Base-by-base conservation (phyloP, 2,797 vertebrate species). In the Coregonus suidteri region DNA sequence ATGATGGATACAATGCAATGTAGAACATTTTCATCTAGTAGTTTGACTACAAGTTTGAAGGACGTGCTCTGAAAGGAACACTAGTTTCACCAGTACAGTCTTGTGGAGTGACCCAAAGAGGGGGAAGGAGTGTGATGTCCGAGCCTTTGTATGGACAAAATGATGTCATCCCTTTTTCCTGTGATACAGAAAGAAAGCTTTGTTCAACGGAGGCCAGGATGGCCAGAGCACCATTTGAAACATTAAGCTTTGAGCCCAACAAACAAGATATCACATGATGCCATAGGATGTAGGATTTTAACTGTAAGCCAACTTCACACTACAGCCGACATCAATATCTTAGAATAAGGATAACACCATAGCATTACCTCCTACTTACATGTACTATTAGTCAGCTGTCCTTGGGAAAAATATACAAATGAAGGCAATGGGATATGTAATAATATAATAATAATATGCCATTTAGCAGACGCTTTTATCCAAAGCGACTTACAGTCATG, bases 111-210 rank as follows among this genome's bases (percentile, higher is more conserved):
- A 74, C 14, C 35, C 31, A 9, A 74, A 74, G 34, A 68, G 79
- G 64, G 83, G 83, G 83, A 89, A 83, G 85, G 84, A 87, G 86
- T 71, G 87, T 88, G 90, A 83, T 88, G 86, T 89, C 86, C 79
- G 82, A 86, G 75, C 75, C 88, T 93, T 91, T 91, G 85, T 90
- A 83, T 88, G 87, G 85, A 88, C 87, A 87, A 75, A 79, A 88
- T 94, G 91, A 94, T 91, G 91, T 94, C 93, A 94, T 92, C 73
- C 91, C 90, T 91, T 87, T 86, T 91, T 94, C 93, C 93, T 91
- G 85, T 90, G 90, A 85, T 84, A 90, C 83, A 94, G 91, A 93
- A 94, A 92, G 91, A 90, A 85, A 83, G 84, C 90, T 93, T 94
- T 94, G 93, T 94, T 88, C 87, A 78, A 75, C 74, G 4, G 82